Evolutionary conservation across 2,113 vertebrate species (phyloP).

Genomic region (Seriola quinqueradiata): DNA sequence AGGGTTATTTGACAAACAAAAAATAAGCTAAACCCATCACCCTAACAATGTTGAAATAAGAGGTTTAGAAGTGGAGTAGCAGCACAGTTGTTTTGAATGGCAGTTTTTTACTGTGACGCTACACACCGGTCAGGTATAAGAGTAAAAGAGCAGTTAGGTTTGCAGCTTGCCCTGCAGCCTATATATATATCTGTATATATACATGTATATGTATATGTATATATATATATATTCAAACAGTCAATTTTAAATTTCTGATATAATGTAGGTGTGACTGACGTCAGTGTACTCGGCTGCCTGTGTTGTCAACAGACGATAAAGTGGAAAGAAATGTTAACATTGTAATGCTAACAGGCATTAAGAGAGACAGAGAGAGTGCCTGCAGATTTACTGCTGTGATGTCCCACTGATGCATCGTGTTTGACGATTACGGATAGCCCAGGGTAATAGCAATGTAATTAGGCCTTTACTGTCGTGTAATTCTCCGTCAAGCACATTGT

Average conservation of each 20-base stretch:
- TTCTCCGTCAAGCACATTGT: constrained; percentile 85
- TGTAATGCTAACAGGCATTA: constrained; percentile 69
- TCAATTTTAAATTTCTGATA: not conserved
- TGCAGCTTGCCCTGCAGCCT: not conserved
- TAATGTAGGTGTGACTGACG: constrained; percentile 27
- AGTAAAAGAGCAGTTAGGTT: not conserved
- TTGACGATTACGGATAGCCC: constrained; percentile 82
- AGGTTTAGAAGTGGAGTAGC: not conserved
- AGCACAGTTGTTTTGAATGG: not conserved
- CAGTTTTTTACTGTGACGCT: not conserved
- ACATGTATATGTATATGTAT: constrained; percentile 4
- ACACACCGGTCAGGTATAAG: not conserved
- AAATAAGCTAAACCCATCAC: not conserved
- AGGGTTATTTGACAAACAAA: not conserved
- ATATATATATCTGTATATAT: not conserved
- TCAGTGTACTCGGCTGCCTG: constrained; percentile 20
- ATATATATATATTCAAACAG: constrained; percentile 9
- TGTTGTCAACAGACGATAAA: constrained; percentile 61
- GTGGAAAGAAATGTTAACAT: constrained; percentile 66
- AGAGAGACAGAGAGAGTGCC: constrained; percentile 53
- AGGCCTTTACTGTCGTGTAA: constrained; percentile 85
- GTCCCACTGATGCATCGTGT: constrained; percentile 74
- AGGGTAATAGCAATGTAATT: constrained; percentile 84
- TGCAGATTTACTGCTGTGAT: constrained; percentile 75
- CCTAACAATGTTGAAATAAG: not conserved